Conservation (phyloP, 2,888 invertebrate genomes). For the Drosophila antonietae region DNA sequence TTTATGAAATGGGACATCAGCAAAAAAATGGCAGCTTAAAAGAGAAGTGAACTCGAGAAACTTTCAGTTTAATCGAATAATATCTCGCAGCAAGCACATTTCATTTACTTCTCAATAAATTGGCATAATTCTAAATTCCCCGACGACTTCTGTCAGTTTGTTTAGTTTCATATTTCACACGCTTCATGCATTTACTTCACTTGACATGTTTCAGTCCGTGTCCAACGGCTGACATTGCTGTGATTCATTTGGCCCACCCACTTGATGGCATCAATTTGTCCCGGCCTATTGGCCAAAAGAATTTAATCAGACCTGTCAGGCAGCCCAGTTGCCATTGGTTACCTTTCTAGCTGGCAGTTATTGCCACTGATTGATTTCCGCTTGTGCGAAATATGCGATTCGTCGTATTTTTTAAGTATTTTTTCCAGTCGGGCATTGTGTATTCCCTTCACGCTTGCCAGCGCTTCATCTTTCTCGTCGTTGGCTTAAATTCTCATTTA, state of each 20-base stretch:
- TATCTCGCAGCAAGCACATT: slow-evolving; percentile 5
- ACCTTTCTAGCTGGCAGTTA: slow-evolving; percentile 51
- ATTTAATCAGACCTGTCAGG: slow-evolving; percentile 48
- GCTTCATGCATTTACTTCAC: slow-evolving; percentile 18
- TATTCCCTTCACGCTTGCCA: background rate
- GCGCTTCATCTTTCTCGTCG: background rate
- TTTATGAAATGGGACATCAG: background rate
- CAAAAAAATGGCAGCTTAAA: background rate
- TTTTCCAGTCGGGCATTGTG: slow-evolving; percentile 2
- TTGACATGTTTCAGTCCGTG: slow-evolving; percentile 13
- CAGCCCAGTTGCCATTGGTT: slow-evolving; percentile 44
- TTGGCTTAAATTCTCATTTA: slow-evolving; percentile 15
- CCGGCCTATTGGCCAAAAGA: slow-evolving; percentile 43
- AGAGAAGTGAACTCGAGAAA: background rate
- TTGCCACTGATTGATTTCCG: slow-evolving; percentile 61
- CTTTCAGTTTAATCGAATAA: background rate
- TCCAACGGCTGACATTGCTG: slow-evolving; percentile 13
- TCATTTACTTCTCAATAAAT: slow-evolving; percentile 1
- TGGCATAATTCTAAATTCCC: background rate
- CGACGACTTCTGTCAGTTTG: background rate
- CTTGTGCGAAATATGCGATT: slow-evolving; percentile 26
- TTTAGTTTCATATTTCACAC: background rate
- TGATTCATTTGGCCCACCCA: slow-evolving; percentile 39
- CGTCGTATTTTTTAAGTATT: slow-evolving; percentile 22
- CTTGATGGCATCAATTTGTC: slow-evolving; percentile 42